Conservation (phyloP, 2,888 invertebrate genomes). For the Hydrotaea diabolus region DNA sequence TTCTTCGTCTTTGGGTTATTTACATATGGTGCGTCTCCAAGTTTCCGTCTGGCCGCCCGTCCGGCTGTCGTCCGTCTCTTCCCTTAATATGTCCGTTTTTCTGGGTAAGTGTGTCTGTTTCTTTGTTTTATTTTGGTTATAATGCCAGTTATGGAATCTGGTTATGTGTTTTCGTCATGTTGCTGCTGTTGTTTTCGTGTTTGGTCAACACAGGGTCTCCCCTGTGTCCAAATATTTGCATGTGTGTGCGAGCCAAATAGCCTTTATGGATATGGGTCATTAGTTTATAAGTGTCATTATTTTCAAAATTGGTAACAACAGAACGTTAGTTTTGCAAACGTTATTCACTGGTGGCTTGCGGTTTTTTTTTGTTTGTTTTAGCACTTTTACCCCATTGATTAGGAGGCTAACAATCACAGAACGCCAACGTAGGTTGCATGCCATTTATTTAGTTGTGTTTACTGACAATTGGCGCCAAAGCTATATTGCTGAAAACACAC, state of each 20-base stretch:
- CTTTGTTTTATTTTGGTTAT: slow-evolving; percentile 8
- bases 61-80: background rate
- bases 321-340: background rate
- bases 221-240: background rate
- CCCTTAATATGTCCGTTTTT: background rate
- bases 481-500: background rate
- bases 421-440: background rate
- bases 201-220: slow-evolving; percentile 1
- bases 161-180: slow-evolving; percentile 42
- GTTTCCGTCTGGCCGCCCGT: background rate
- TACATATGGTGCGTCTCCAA: slow-evolving; percentile 2
- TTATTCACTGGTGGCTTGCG: background rate
- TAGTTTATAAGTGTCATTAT: slow-evolving; percentile 55
- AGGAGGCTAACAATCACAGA: background rate
- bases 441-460: background rate
- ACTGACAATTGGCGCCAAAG: slow-evolving; percentile 22
- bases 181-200: slow-evolving; percentile 2
- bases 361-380: slow-evolving; percentile 15
- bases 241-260: background rate
- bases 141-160: slow-evolving; percentile 63
- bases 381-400: background rate
- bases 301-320: slow-evolving; percentile 2
- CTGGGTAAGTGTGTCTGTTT: background rate
- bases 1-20: background rate
- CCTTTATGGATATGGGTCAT: slow-evolving; percentile 51